Evolutionary conservation across 2,113 vertebrate species (phyloP).

Genomic region (Montifringilla adamsi): DNA sequence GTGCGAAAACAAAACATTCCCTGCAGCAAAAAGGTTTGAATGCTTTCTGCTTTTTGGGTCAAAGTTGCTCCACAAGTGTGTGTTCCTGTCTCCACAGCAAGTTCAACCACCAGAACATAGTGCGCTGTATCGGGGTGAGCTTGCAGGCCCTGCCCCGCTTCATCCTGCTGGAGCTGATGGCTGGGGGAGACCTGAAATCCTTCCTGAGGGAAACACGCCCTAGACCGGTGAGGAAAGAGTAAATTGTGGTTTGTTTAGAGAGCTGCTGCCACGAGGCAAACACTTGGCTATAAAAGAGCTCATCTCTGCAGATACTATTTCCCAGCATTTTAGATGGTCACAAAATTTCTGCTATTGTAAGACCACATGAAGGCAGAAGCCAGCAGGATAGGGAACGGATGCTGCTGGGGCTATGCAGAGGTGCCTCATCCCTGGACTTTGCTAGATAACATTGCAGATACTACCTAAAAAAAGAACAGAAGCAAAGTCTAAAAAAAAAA

Average conservation of each 20-base stretch:
- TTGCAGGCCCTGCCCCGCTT: constrained; percentile 94
- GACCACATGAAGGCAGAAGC: background rate
- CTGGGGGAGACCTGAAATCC: constrained; percentile 94
- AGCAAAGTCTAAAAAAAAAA: background rate
- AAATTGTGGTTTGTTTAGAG: background rate
- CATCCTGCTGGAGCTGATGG: constrained; percentile 96
- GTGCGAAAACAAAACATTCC: background rate
- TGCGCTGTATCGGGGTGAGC: constrained; percentile 93
- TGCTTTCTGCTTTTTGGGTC: background rate
- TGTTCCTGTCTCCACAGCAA: constrained; percentile 79
- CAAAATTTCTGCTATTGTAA: background rate
- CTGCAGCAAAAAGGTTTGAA: background rate
- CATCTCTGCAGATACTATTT: background rate
- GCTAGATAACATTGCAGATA: background rate
- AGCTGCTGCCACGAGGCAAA: background rate
- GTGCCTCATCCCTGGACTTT: background rate
- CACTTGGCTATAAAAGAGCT: background rate
- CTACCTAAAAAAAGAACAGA: background rate
- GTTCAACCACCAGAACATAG: constrained; percentile 99
- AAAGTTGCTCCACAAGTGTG: background rate
- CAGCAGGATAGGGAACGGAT: background rate
- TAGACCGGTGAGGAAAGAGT: constrained; percentile 83
- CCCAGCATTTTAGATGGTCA: background rate
- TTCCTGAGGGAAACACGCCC: constrained; percentile 95
- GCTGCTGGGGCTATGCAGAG: background rate